Percentiles rank a stretch among this genome's conserved stretches.
Evolutionary conservation across 2,113 vertebrate species (phyloP).

Genomic region (Mastomys natalensis): DNA sequence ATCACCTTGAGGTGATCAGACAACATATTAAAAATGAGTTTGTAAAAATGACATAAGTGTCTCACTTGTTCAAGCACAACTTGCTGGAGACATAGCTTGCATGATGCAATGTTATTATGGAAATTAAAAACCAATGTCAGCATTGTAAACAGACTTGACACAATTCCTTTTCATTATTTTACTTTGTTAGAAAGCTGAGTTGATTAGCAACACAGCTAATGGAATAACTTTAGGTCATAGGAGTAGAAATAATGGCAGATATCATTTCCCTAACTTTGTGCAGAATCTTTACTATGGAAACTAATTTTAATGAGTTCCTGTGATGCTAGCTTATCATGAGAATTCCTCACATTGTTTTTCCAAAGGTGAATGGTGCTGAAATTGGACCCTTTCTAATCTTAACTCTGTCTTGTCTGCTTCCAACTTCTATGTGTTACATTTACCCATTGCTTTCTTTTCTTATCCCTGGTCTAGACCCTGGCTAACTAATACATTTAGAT

Average conservation of each 20-base stretch:
- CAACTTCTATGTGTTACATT: slow-evolving; percentile 41
- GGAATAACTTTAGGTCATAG: neutral
- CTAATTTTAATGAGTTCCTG: neutral
- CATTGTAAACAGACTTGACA: slow-evolving; percentile 13
- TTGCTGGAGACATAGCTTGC: neutral
- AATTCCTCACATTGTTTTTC: slow-evolving; percentile 16
- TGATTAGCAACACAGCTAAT: neutral
- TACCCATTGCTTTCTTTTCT: slow-evolving; percentile 31
- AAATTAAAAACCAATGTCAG: slow-evolving; percentile 12
- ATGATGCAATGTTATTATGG: neutral
- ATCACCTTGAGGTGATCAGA: neutral
- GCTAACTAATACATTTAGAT: slow-evolving; percentile 71
- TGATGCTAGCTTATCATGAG: slow-evolving; percentile 48
- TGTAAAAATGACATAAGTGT: neutral
- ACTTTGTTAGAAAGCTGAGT: slow-evolving; percentile 2
- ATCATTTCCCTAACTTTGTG: slow-evolving; percentile 21
- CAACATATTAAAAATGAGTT: neutral
- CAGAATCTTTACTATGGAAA: neutral
- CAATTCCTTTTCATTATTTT: neutral
- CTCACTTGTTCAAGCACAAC: neutral
- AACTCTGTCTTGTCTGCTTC: neutral
- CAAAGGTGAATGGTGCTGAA: slow-evolving; percentile 45
- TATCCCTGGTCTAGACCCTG: slow-evolving; percentile 69
- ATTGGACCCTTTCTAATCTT: slow-evolving; percentile 65
- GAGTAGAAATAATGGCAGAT: neutral